Evolutionary conservation across 1,140 invertebrate genomes (phyloP), one percentile per base, ranked within the genome.

Genomic region (Geopemphigus sp.): DNA sequence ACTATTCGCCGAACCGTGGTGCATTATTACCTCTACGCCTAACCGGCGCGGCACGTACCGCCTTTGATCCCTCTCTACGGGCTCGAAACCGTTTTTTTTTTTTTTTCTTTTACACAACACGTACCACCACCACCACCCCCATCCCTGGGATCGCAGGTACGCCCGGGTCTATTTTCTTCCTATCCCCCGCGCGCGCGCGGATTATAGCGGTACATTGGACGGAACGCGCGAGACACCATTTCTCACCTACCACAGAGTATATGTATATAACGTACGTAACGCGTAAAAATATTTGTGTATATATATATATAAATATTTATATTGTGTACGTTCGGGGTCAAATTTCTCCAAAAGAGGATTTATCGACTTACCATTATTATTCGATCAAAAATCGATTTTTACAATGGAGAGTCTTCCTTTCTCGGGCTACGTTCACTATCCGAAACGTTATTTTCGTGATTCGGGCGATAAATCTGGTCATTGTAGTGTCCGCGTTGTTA

Each of bases 291-390:
- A n/a, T n/a, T n/a, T n/a, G n/a, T 53, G 3, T 15, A 15, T 53
- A 53, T 54, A 54, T 54, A 54, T 54, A 64, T 22, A 74, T n/a
- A 74, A 74, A 74, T 19, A 26, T 11, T 57, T 74, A 59, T 74
- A 76, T 76, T 76, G 56, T 76, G 56, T 59, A 8, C 1, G 47
- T 57, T 19, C 56, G 32, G 73, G 73, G 73, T 61, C n/a, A 45
- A 76, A 76, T 76, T 76, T 76, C 73, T 76, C 6, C 32, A 76
- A 59, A 76, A 76, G 3, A 68, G 54, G 73, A 74, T 50, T 22
- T 57, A 57, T 59, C 24, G 0, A 5, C 10, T 3, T 59, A 24
- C 26, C 4, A 8, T 61, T 73, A 74, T 22, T 39, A 66, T 24
- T 32, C 26, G 39, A 66, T 76, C 73, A 59, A 76, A 76, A 59